Conservation (phyloP, 2,888 invertebrate species). For the Trissolcus japonicus region DNA sequence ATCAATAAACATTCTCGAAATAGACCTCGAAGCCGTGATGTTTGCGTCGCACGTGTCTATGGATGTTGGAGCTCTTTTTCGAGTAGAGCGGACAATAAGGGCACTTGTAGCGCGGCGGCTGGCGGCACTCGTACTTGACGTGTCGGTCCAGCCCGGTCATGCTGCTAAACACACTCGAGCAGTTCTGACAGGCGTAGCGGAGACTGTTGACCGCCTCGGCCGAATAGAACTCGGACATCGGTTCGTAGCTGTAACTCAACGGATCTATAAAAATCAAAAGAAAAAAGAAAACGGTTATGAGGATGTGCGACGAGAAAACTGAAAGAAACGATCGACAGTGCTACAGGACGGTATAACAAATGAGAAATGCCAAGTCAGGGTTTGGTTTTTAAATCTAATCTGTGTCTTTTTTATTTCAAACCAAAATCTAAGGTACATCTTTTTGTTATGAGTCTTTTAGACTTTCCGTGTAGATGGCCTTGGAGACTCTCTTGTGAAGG, state of each 20-base stretch:
- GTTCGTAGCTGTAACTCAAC: slow-evolving; percentile 8
- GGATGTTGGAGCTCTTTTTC: slow-evolving; percentile 61
- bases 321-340: neutral
- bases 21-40: slow-evolving; percentile 46
- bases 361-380: no score
- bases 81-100: slow-evolving; percentile 66
- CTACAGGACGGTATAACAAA: no score
- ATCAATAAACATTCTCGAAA: slow-evolving; percentile 33
- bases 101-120: slow-evolving; percentile 72
- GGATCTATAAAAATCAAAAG: slow-evolving; percentile 43
- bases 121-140: slow-evolving; percentile 69
- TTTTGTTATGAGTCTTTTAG: neutral
- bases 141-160: slow-evolving; percentile 63
- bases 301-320: neutral
- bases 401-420: no score
- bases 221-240: slow-evolving; percentile 21
- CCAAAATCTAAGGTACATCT: no score
- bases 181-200: slow-evolving; percentile 57
- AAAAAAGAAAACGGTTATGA: slow-evolving; percentile 7
- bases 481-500: slow-evolving; percentile 60
- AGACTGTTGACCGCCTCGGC: slow-evolving; percentile 3
- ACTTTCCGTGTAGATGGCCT: slow-evolving; percentile 4
- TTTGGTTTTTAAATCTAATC: no score
- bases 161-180: slow-evolving; percentile 60
- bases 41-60: slow-evolving; percentile 56